Base-by-base conservation (phyloP, 2,888 invertebrate genomes). In the Phorcus lineatus region DNA sequence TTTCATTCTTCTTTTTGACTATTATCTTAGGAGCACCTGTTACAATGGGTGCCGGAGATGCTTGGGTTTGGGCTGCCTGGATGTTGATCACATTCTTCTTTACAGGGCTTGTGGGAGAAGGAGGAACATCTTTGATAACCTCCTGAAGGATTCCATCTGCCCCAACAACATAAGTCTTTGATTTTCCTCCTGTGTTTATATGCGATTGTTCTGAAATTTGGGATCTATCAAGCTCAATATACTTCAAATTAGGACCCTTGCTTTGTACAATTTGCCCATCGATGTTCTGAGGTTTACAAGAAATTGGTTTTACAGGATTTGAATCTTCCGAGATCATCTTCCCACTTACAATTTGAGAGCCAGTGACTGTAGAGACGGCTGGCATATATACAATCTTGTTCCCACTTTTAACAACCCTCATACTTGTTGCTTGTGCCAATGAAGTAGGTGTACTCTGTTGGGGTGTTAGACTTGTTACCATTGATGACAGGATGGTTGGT, bases 81-180 rank as follows among this genome's bases (percentile, higher is more conserved):
- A 70, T 28, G 11, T 36, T 17, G n/a, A 36, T 36, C 40, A 70
- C 70, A 16, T 70, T 70, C 70, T 70, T 31, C 17, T 19, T 17
- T 4, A 36, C 19, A 36, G 70, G 19, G 40, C 36, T 19, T 70
- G 13, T 16, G 2, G n/a, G n/a, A n/a, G 7, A 11, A 70, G 36
- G 11, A 19, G 36, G 17, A n/a, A 36, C 70, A 36, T 70, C 70
- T 36, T 36, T 70, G 70, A 17, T 24, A n/a, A 70, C 40, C 19
- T 70, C 70, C 36, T 70, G 70, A 36, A 70, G 70, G 40, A 70
- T 70, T 19, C 70, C 70, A 70, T 70, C 70, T n/a, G 70, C 70
- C 7, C 70, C 70, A 19, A 70, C 70, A 40, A 36, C 36, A 70
- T 70, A 70, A 11, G 70, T 70, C 40, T 70, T 70, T 28, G 70